Percentiles rank a stretch among this genome's conserved stretches.
Evolutionary conservation across 2,888 invertebrate species (phyloP).

Genomic region (Eristalis intricaria): DNA sequence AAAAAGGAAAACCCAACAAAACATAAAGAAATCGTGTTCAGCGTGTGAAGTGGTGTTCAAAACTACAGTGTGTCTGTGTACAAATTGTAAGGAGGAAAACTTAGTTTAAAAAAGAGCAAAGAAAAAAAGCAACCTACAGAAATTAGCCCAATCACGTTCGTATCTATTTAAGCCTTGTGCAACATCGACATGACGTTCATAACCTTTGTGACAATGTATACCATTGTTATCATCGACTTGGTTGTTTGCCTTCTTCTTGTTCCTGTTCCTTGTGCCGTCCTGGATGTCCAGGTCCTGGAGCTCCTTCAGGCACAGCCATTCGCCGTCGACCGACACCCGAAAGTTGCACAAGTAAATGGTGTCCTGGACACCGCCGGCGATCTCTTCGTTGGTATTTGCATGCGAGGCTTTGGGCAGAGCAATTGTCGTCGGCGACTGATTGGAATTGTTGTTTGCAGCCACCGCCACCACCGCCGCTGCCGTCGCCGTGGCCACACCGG

Average conservation of each 20-base stretch:
- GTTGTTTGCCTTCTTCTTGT: constrained; percentile 73
- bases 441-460: constrained; percentile 70
- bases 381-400: constrained; percentile 79
- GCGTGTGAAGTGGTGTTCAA: background rate
- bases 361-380: constrained; percentile 90
- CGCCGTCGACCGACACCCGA: constrained; percentile 97
- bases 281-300: constrained; percentile 95
- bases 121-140: constrained; percentile 81
- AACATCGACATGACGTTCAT: constrained; percentile 73
- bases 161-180: constrained; percentile 79
- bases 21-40: constrained; percentile 1
- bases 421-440: constrained; percentile 77
- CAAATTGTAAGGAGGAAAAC: constrained; percentile 3
- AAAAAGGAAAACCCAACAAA: constrained; percentile 10
- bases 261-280: constrained; percentile 79
- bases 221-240: constrained; percentile 68
- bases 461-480: constrained; percentile 49
- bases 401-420: constrained; percentile 81
- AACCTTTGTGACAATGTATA: constrained; percentile 72
- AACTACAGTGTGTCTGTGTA: background rate
- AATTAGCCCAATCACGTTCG: constrained; percentile 79
- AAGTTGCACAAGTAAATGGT: constrained; percentile 98
- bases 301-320: constrained; percentile 97
- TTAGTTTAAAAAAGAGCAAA: constrained; percentile 19
- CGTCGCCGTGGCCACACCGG: constrained; percentile 40